Evolutionary conservation across 2,797 vertebrate species (phyloP).

Genomic region (Pangasius krempfi): DNA sequence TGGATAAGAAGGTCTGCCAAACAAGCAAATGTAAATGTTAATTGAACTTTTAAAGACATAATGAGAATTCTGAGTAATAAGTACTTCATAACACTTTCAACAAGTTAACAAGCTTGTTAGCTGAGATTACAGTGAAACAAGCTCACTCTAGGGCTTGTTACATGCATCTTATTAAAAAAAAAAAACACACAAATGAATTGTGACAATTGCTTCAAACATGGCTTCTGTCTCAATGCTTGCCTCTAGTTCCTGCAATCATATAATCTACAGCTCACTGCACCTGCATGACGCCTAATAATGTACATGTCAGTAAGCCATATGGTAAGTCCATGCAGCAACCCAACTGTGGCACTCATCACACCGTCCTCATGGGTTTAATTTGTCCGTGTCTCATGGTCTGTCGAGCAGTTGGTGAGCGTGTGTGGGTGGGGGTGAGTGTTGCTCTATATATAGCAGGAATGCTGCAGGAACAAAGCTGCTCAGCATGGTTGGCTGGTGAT

Average conservation of each 20-base stretch:
- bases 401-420: conserved; percentile 4
- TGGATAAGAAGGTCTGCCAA: background rate
- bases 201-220: background rate
- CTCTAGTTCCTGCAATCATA: background rate
- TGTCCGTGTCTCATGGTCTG: conserved; percentile 18
- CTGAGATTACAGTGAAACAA: background rate
- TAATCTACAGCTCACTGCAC: background rate
- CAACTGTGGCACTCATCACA: background rate
- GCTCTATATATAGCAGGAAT: conserved; percentile 49
- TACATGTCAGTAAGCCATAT: background rate
- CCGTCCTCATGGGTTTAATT: conserved; percentile 40
- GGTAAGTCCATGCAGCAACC: background rate
- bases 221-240: background rate
- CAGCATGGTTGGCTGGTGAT: conserved; percentile 25
- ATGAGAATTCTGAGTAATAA: background rate
- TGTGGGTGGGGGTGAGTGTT: conserved; percentile 20
- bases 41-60: background rate
- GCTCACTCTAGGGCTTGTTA: too few relatives aligned
- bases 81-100: background rate
- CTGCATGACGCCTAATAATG: background rate
- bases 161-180: background rate
- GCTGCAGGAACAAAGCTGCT: conserved; percentile 51
- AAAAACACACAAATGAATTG: too few relatives aligned
- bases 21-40: background rate
- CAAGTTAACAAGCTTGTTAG: background rate